Evolutionary conservation across 2,113 vertebrate species (phyloP), one percentile per base, ranked within the genome.

Genomic region (Megaceryle maxima): DNA sequence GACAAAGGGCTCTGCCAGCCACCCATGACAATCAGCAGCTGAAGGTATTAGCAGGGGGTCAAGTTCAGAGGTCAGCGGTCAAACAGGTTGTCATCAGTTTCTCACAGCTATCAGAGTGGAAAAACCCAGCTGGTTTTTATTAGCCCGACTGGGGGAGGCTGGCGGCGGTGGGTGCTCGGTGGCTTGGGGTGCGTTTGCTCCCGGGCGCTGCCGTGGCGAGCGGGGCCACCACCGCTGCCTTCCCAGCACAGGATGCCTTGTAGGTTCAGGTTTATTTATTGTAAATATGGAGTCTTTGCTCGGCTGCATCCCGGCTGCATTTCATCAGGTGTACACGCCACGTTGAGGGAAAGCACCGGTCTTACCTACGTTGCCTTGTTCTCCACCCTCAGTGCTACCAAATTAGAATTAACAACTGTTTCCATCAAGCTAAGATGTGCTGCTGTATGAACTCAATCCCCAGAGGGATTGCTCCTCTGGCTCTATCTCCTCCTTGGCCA

Each of bases 41-140:
- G 98, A 98, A 98, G 98, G 98, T 98, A 98, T 99, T 98, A 98
- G 98, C 97, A 86, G 69, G 66, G 93, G 97, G 98, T 98, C 98
- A 98, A 98, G 99, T 98, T 99, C 98, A 98, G 97, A 99, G 99
- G 98, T 99, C 98, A 98, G 92, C 64, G 98, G 98, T 98, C 98
- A 98, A 98, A 98, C 97, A 97, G 97, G 98, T 98, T 98, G 97
- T 98, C 98, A 98, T 98, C 96, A 98, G 96, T 98, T 98, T 98
- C 97, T 98, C 98, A 96, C 98, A 98, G 98, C 97, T 95, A 97
- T 97, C 98, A 82, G 97, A 97, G 94, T 96, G 92, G 94, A 94
- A 95, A 92, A 94, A 97, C 97, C 97, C 98, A 99, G 98, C 98
- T 98, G 98, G 95, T 95, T 97, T 95, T 98, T 97, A 93, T 98